Base-by-base conservation (phyloP, 1,140 invertebrate genomes). In the Sitobion miscanthi region DNA sequence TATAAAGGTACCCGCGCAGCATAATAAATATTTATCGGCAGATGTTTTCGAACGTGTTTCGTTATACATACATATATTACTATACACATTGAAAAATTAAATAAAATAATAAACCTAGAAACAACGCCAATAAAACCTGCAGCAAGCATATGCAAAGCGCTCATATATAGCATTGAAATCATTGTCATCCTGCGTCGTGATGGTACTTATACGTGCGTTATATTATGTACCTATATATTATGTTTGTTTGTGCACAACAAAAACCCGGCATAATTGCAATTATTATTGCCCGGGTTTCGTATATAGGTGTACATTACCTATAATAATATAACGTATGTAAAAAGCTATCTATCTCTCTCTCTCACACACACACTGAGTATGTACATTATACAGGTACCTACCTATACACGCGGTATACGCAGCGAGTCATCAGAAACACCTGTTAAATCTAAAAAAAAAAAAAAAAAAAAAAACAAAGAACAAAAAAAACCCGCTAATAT, bases 391-490 rank as follows among this genome's bases (percentile, higher is more conserved):
- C 0, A 69, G 30, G 62, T 69, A 21, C 23, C 47, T 69, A 21
- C 23, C 47, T 47, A 62, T 23, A 30, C 62, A 69, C 62, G 30
- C 62, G 30, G 30, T 14, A 17, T 54, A 9, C 38, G 30, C 30
- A 35, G 52, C n/a, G 45, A 85, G 42, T 87, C 54, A 89, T 89
- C 21, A 42, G 35, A 57, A 90, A 90, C 88, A 90, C 88, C 88
- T 90, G 88, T 90, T 90, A 90, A 90, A 90, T 90, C 88, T 90
- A 90, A 57, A 90, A 38, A n/a, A 38, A 88, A 38, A 90, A 38
- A n/a, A 38, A 88, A 38, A 89, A 21, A 54, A 54, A 21, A 54
- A 54, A 49, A 30, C 25, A 86, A 47, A 45, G 23, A 14, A 45
- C 4, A 52, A 88, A 87, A 87, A n/a, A 47, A 87, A 1, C 20